Evolutionary conservation across 2,888 invertebrate species (phyloP).

Genomic region (Drosophila austrosaltans): DNA sequence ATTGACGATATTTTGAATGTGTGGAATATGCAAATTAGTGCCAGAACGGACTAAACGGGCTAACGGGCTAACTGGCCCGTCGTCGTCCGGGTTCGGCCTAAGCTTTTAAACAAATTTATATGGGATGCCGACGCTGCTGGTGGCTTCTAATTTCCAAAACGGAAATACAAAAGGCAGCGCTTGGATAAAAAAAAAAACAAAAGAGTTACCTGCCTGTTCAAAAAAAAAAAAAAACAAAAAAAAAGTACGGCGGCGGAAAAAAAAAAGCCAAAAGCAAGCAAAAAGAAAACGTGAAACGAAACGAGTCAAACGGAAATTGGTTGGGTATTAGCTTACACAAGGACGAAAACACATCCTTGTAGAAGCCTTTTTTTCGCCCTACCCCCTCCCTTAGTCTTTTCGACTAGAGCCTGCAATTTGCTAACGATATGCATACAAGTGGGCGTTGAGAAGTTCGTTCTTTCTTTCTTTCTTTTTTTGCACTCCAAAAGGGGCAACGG

Average conservation of each 20-base stretch:
- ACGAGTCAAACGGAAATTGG: conserved; percentile 68
- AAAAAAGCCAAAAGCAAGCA: conserved; percentile 18
- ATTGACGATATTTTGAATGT: conserved; percentile 49
- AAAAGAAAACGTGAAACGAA: conserved; percentile 24
- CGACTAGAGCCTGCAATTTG: conserved; percentile 71
- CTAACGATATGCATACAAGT: conserved; percentile 76
- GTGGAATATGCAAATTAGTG: conserved; percentile 71
- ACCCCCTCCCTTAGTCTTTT: conserved; percentile 29
- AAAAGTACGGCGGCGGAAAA: conserved; percentile 19
- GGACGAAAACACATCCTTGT: conserved; percentile 32
- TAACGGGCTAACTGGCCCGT: conserved; percentile 24
- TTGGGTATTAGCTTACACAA: conserved; percentile 69
- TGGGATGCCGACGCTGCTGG: conserved; percentile 30
- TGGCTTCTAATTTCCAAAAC: conserved; percentile 72
- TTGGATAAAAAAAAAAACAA: conserved; percentile 11
- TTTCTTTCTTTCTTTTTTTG: not conserved
- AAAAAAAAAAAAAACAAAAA: not conserved
- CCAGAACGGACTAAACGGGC: conserved; percentile 34
- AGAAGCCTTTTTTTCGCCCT: conserved; percentile 3
- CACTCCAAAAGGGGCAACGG: conserved; percentile 1
- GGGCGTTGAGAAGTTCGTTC: conserved; percentile 30
- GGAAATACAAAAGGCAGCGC: conserved; percentile 73
- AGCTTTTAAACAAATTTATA: conserved; percentile 75
- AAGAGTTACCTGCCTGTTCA: conserved; percentile 13
- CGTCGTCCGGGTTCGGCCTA: conserved; percentile 38